Evolutionary conservation across 1,140 invertebrate genomes (phyloP).

Genomic region (Arion vulgaris): DNA sequence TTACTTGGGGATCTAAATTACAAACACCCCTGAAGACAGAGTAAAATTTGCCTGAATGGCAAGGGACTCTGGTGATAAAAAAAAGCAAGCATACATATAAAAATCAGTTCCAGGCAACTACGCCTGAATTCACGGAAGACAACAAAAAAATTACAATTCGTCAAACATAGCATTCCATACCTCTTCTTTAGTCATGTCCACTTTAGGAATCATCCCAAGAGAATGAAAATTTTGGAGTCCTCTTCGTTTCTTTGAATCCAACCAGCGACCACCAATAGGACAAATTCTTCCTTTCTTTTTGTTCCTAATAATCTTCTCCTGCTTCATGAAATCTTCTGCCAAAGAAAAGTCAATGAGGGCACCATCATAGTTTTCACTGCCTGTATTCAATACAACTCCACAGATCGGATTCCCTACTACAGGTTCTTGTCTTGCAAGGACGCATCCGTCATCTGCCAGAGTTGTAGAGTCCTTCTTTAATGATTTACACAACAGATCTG

Average conservation of each 20-base stretch:
- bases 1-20: no score
- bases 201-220: background rate
- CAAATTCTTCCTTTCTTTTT: slow-evolving; percentile 47
- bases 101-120: no score
- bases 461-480: background rate
- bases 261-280: slow-evolving; percentile 52
- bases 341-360: no score
- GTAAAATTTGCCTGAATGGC: no score
- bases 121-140: no score
- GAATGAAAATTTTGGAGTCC: background rate
- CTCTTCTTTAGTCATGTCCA: slow-evolving; percentile 37
- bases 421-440: background rate
- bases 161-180: no score
- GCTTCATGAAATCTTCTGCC: slow-evolving; percentile 50
- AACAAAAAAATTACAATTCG: no score
- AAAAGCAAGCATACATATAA: no score
- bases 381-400: no score
- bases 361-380: no score
- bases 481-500: background rate
- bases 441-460: background rate
- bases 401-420: background rate
- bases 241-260: slow-evolving; percentile 43
- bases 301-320: slow-evolving; percentile 52
- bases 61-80: no score
- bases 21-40: no score